Percentiles rank a stretch among this genome's conserved stretches.
These are phyloP conservation scores for Megastigmus dorsalis DNA, from an alignment of 2,888 invertebrate genomes.

Conservation along the genomic window DNA sequence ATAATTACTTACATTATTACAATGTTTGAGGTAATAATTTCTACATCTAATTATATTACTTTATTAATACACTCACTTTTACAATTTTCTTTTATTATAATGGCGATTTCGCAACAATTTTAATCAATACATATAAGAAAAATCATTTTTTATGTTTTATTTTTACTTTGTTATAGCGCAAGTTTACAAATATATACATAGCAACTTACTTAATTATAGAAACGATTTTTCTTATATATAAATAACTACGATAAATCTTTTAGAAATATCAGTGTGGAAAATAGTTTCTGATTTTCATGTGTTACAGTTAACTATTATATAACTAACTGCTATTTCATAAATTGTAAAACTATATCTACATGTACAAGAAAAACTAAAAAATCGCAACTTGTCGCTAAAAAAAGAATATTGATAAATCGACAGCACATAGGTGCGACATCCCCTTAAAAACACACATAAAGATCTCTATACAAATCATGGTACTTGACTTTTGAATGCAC, in stretches of 20 bases:
- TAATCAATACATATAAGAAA: slow-evolving; percentile 12
- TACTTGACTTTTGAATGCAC: slow-evolving; percentile 56
- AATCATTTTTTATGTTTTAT: slow-evolving; percentile 18
- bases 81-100: not conserved
- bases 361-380: too few species aligned
- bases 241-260: slow-evolving; percentile 20
- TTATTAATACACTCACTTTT: not conserved
- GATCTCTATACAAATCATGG: slow-evolving; percentile 26
- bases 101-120: not conserved
- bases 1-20: slow-evolving; percentile 21
- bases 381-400: not conserved
- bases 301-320: slow-evolving; percentile 10
- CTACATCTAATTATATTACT: not conserved
- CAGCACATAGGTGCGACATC: slow-evolving; percentile 40
- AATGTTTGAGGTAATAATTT: slow-evolving; percentile 25
- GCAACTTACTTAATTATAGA: slow-evolving; percentile 4
- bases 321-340: slow-evolving; percentile 6
- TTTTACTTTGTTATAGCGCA: not conserved
- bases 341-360: slow-evolving; percentile 20
- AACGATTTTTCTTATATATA: slow-evolving; percentile 4
- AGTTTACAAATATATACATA: slow-evolving; percentile 20
- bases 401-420: slow-evolving; percentile 18
- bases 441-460: slow-evolving; percentile 47
- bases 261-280: not conserved
- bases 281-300: slow-evolving; percentile 24